Evolutionary conservation across 1,140 invertebrate species (phyloP).

Genomic region (Heliothis subflexa): DNA sequence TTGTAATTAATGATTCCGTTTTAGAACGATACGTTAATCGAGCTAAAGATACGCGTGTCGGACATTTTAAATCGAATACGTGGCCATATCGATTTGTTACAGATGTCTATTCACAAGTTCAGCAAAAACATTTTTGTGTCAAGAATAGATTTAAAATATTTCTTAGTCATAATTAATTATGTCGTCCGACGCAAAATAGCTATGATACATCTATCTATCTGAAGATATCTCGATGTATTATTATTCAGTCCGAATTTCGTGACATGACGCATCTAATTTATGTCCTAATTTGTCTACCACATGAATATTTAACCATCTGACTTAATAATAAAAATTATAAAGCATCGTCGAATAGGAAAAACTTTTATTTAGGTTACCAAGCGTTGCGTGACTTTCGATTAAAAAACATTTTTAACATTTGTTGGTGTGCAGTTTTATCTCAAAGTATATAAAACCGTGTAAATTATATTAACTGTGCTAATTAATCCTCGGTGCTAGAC

Average conservation of each 20-base stretch:
- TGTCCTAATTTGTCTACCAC: background rate
- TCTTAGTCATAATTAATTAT: background rate
- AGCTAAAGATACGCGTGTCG: conserved; percentile 7
- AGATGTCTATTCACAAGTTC: background rate
- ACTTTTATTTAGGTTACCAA: conserved; percentile 1
- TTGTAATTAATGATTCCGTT: conserved; percentile 38
- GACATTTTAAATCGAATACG: background rate
- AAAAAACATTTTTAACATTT: conserved; percentile 13
- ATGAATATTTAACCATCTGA: background rate
- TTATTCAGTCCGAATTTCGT: background rate
- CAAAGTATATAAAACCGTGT: conserved; percentile 16
- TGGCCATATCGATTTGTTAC: background rate
- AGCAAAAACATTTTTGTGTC: background rate
- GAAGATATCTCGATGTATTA: background rate
- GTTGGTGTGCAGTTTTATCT: background rate
- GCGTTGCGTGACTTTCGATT: background rate
- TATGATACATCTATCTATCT: background rate
- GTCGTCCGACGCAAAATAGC: background rate
- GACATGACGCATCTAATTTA: background rate
- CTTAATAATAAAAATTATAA: background rate
- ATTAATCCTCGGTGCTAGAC: conserved; percentile 36
- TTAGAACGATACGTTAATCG: conserved; percentile 35
- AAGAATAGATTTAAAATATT: no score
- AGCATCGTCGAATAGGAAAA: background rate
- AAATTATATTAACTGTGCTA: conserved; percentile 45